Conservation (phyloP, 92 coral and sea anemone species). For the Diadumene lineata region DNA sequence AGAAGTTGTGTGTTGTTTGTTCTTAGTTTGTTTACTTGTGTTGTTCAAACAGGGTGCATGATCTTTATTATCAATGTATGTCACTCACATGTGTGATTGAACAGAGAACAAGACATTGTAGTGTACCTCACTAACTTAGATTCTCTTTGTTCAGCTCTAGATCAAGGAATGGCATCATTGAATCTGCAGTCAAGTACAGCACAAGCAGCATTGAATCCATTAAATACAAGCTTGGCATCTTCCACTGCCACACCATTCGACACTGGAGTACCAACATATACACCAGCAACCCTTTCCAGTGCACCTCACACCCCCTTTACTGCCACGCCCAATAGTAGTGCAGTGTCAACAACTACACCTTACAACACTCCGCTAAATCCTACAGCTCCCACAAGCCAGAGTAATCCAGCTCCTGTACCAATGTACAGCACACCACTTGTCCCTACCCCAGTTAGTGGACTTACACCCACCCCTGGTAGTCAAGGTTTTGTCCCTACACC, state of each 20-base stretch:
- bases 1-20: too few relatives aligned
- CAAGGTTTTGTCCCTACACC: conserved; percentile 33
- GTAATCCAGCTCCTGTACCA: conserved; percentile 31
- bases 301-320: conserved; percentile 24
- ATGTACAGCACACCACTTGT: conserved; percentile 35
- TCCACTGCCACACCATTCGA: conserved; percentile 8
- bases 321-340: conserved; percentile 9
- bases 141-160: conserved; percentile 62
- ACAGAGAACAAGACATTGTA: too few relatives aligned
- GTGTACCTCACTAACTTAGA: too few relatives aligned
- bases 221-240: conserved; percentile 54
- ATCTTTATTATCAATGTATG: too few relatives aligned
- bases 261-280: background rate
- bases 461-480: background rate
- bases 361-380: conserved; percentile 42
- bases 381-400: conserved; percentile 28
- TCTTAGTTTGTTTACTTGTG: too few relatives aligned
- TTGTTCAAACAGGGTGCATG: too few relatives aligned
- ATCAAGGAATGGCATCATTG: conserved; percentile 74
- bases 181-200: conserved; percentile 72
- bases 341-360: conserved; percentile 37
- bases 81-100: too few relatives aligned
- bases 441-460: conserved; percentile 22
- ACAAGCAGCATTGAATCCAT: conserved; percentile 79
- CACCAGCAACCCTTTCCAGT: conserved; percentile 6